Percentiles rank a stretch among this genome's conserved stretches.
These are phyloP conservation scores for Halictus ligatus DNA, from an alignment of 2,888 invertebrate species.

Conservation along the genomic window DNA sequence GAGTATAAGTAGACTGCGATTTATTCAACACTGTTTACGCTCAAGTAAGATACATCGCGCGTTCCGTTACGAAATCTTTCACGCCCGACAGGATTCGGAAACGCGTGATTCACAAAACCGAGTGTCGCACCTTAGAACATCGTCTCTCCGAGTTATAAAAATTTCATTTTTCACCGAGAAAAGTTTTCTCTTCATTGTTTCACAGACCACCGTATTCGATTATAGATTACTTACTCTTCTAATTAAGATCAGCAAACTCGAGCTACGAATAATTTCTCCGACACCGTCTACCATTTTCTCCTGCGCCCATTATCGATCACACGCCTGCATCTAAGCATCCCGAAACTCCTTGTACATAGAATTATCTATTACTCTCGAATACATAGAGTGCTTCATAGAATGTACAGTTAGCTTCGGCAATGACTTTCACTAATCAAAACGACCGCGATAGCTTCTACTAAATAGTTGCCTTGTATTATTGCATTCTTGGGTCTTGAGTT, in stretches of 20 bases:
- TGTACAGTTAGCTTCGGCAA: not conserved
- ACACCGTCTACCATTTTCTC: not conserved
- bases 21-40: not conserved
- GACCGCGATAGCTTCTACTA: not conserved
- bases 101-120: not conserved
- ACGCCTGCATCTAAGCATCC: not conserved
- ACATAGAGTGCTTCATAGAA: conserved; percentile 12
- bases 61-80: not conserved
- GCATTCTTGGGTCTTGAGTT: not conserved
- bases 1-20: not conserved
- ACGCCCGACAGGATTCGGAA: not conserved
- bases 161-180: not conserved
- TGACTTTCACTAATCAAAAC: not conserved
- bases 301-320: not conserved
- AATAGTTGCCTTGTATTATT: conserved; percentile 16
- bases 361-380: conserved; percentile 1
- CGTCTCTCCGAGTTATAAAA: not conserved
- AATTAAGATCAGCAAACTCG: not conserved
- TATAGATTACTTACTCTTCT: not conserved
- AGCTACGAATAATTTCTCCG: not conserved
- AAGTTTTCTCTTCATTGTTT: not conserved
- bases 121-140: not conserved
- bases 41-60: not conserved
- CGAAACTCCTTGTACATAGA: conserved; percentile 10
- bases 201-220: not conserved